Percentiles rank a stretch among this genome's conserved stretches.
phyloP scores from a whole-genome alignment of 2,797 vertebrate genomes.

The Epinephelus coioides region DNA sequence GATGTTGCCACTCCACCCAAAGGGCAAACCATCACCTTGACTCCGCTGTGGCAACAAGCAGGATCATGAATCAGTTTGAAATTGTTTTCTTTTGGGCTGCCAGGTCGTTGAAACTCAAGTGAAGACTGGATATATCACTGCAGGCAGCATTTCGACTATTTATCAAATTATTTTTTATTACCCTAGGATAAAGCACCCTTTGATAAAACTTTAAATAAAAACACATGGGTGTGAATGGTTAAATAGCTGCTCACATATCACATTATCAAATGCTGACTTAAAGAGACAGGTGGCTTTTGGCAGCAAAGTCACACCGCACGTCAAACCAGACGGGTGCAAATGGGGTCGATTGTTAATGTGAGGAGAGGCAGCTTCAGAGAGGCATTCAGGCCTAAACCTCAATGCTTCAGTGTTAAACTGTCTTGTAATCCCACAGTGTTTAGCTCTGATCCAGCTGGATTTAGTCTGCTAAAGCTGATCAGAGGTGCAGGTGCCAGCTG shows the following conservation, averaged over 20 bases:
- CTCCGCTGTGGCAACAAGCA: conserved; percentile 44
- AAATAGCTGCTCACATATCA: conserved; percentile 44
- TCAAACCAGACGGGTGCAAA: conserved; percentile 41
- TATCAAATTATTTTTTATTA: conserved; percentile 37
- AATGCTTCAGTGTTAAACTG: conserved; percentile 64
- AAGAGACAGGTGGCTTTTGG: conserved; percentile 64
- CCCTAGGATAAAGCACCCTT: conserved; percentile 11
- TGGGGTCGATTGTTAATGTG: conserved; percentile 61
- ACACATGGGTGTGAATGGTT: conserved; percentile 5
- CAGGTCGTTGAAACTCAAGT: conserved; percentile 30
- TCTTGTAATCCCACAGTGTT: conserved; percentile 71
- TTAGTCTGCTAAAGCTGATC: conserved; percentile 59
- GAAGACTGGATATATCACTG: conserved; percentile 19
- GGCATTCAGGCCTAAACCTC: conserved; percentile 47
- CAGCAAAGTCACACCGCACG: conserved; percentile 42
- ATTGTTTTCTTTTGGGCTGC: conserved; percentile 42
- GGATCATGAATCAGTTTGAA: conserved; percentile 66
- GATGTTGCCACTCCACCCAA: conserved; percentile 64
- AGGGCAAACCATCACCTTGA: conserved; percentile 54
- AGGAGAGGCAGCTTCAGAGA: conserved; percentile 43
- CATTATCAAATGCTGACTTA: conserved; percentile 38
- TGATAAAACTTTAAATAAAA: conserved; percentile 44
- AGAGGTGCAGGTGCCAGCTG: conserved; percentile 67
- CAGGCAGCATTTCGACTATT: conserved; percentile 48
- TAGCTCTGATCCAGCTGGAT: conserved; percentile 71